phyloP scores from a whole-genome alignment of 2,888 invertebrate genomes.

The Salticus scenicus region DNA sequence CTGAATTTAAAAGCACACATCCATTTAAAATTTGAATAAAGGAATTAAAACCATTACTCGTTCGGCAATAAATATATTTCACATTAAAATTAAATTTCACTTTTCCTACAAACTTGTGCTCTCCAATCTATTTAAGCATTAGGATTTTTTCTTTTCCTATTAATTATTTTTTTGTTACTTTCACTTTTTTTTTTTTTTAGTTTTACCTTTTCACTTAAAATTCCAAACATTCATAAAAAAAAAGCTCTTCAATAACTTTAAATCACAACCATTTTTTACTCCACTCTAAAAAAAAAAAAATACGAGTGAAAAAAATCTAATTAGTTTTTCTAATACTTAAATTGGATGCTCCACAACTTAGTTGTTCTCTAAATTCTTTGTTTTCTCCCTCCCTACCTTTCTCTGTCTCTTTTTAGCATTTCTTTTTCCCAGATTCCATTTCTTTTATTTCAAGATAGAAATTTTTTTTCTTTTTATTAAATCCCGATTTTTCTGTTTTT shows the following conservation, averaged over 20 bases:
- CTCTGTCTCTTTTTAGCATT: too few relatives aligned
- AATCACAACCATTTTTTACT: conserved; percentile 3
- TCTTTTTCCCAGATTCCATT: not conserved
- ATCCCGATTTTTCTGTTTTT: not conserved
- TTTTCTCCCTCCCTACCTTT: not conserved
- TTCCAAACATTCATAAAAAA: conserved; percentile 1
- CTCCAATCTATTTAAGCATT: not conserved
- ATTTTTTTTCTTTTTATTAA: conserved; percentile 7
- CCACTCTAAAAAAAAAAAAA: too few relatives aligned
- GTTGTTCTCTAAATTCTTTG: conserved; percentile 15
- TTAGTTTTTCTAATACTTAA: conserved; percentile 13
- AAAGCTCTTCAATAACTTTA: not conserved
- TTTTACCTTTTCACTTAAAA: conserved; percentile 11
- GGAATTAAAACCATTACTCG: too few relatives aligned
- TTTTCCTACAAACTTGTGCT: not conserved
- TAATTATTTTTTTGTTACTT: too few relatives aligned
- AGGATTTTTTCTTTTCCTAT: not conserved
- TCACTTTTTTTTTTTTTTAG: too few relatives aligned
- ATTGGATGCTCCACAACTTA: conserved; percentile 12
- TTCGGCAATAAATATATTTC: too few relatives aligned
- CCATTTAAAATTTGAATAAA: too few relatives aligned
- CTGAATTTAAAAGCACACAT: too few relatives aligned
- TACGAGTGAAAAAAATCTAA: not conserved
- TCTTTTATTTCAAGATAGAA: not conserved
- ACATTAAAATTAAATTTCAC: not conserved